phyloP scores from a whole-genome alignment of 2,888 invertebrate genomes.

The Drosophila peninsularis region DNA sequence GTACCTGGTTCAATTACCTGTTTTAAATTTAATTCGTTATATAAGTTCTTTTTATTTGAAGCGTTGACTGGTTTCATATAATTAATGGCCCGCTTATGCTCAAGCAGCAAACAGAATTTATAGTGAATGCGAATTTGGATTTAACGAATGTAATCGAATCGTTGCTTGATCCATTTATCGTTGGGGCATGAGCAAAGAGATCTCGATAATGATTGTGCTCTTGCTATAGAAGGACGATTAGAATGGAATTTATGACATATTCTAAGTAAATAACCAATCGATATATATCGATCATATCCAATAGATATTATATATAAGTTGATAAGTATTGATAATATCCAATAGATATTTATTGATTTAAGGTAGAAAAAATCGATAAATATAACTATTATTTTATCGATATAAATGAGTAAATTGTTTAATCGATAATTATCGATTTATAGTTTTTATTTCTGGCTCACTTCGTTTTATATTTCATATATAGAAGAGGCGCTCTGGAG shows the following conservation, averaged over 20 bases:
- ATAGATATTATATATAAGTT: too few species aligned
- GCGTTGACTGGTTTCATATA: conserved; percentile 1
- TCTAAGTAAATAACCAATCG: neutral
- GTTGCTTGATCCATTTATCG: neutral
- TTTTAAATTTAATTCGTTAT: conserved; percentile 11
- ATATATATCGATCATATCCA: neutral
- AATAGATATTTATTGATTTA: neutral
- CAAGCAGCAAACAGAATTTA: neutral
- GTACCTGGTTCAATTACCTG: conserved; percentile 13
- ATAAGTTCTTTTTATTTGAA: conserved; percentile 9
- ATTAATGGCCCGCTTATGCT: neutral
- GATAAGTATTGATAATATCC: too few species aligned
- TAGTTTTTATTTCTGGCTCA: neutral
- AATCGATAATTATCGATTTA: neutral
- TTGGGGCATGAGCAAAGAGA: neutral
- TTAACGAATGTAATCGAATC: conserved; percentile 1
- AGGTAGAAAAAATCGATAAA: too few species aligned
- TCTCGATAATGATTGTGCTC: neutral
- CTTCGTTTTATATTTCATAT: neutral
- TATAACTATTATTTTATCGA: neutral
- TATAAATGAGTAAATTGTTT: too few species aligned
- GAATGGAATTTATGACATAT: neutral
- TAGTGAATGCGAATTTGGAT: neutral
- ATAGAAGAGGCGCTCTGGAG: neutral
- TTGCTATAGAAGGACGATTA: neutral